Base-by-base conservation (phyloP, 2,888 invertebrate genomes). In the Ennomos erosarius region DNA sequence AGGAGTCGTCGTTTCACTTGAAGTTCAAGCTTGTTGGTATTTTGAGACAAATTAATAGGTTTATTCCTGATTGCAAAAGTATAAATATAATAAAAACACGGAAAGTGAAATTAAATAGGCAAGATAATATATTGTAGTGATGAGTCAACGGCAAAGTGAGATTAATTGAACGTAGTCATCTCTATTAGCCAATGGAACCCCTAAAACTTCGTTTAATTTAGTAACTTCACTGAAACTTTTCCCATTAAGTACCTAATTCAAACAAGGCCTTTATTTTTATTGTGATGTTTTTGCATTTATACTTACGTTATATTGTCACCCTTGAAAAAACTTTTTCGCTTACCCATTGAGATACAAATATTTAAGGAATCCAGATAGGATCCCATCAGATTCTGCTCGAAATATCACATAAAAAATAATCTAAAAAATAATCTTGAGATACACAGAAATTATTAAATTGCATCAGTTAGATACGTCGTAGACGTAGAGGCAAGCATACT, bases 181-280 rank as follows among this genome's bases (percentile, higher is more conserved):
- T 47, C 43, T 62, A 59, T 58, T 64, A 64, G 54, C 42, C 69
- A 50, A 62, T 55, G 56, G 59, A 67, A 66, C 69, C 68, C 69
- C 70, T 75, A 80, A 77, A 81, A 80, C 68, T 77, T 77, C 63
- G 64, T 68, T 73, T 75, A 77, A 80, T 82, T 79, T 76, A 76
- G 73, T 75, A 77, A 76, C 74, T 75, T 63, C 59, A 56, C 8
- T 57, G 36, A 62, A 83, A 83, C 76, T 81, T 82, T 83, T 79
- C 78, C 79, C 78, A 79, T 83, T 58, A n/a, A n/a, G n/a, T n/a
- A 78, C 78, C 69, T 61, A 75, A 73, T 72, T 72, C 69, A 62
- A 56, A 63, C 58, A 46, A 54, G 58, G 64, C 49, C 58, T 59
- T 57, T 67, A 71, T 73, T 75, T 75, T 73, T 76, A 76, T 71